phyloP scores from a whole-genome alignment of 2,797 vertebrate genomes.

The Pantherophis alleghaniensis region DNA sequence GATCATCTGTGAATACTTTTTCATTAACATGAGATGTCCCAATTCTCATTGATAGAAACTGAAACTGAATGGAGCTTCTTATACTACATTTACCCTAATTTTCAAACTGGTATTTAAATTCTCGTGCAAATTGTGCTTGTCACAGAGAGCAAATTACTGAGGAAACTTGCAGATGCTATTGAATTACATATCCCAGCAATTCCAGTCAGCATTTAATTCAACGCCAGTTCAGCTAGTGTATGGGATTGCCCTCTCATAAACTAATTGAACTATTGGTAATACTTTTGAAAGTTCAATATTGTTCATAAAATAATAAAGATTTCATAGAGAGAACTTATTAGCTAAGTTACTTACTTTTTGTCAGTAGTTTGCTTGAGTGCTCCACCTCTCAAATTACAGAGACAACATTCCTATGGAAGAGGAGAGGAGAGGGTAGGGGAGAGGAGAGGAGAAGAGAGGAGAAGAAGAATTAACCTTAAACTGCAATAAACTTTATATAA shows the following conservation, averaged over 20 bases:
- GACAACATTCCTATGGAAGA: conserved; percentile 88
- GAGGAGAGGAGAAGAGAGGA: neutral
- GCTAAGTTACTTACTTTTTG: conserved; percentile 80
- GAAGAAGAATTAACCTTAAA: conserved; percentile 21
- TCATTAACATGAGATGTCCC: neutral
- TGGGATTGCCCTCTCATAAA: neutral
- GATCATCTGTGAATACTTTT: neutral
- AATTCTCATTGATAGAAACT: neutral
- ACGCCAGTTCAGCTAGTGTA: neutral
- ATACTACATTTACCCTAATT: neutral
- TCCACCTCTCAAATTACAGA: conserved; percentile 95
- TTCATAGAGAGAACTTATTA: conserved; percentile 9
- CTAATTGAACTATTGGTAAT: neutral
- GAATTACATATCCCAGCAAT: neutral
- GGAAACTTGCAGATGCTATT: neutral
- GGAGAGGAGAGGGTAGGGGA: conserved; percentile 48
- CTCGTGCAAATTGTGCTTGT: neutral
- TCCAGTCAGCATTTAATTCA: neutral
- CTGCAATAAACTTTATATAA: neutral
- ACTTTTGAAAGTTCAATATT: neutral
- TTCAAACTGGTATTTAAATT: neutral
- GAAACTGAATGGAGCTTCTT: neutral
- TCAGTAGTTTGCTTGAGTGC: conserved; percentile 94
- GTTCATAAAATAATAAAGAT: conserved; percentile 20
- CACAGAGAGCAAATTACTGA: neutral